phyloP scores from a whole-genome alignment of 2,797 vertebrate genomes.

The Carcharodon carcharias region DNA sequence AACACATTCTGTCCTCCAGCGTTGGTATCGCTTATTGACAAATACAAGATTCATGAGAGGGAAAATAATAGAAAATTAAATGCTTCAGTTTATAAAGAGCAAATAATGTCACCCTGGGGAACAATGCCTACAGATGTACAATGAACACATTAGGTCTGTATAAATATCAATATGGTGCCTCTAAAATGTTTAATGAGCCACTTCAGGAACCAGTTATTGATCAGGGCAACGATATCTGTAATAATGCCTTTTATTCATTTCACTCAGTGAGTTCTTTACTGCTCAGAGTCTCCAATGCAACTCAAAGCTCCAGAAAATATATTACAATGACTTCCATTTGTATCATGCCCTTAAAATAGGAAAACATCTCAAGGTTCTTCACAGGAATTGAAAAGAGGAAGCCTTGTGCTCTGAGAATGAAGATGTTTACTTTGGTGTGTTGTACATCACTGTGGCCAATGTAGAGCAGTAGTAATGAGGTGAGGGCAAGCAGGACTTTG shows the following conservation, averaged over 20 bases:
- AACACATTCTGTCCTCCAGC: not conserved
- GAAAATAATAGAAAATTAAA: not conserved
- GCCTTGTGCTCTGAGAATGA: not conserved
- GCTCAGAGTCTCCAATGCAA: not conserved
- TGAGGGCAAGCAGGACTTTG: not conserved
- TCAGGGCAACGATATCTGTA: not conserved
- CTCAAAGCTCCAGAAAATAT: not conserved
- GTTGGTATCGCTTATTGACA: not conserved
- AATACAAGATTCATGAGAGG: not conserved
- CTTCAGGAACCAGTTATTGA: not conserved
- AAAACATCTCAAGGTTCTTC: not conserved
- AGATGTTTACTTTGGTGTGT: not conserved
- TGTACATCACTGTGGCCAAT: not conserved
- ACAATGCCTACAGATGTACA: not conserved
- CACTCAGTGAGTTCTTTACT: not conserved
- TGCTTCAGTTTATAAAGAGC: not conserved
- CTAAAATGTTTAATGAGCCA: not conserved
- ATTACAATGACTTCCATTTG: not conserved
- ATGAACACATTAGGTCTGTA: not conserved
- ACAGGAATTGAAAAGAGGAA: not conserved
- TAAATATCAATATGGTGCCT: not conserved
- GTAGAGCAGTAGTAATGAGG: not conserved
- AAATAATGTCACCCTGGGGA: not conserved
- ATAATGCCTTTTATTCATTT: not conserved
- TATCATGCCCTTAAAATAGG: not conserved